Evolutionary conservation across 2,888 invertebrate genomes (phyloP), one percentile per base, ranked within the genome.

Genomic region (Nineta flava): DNA sequence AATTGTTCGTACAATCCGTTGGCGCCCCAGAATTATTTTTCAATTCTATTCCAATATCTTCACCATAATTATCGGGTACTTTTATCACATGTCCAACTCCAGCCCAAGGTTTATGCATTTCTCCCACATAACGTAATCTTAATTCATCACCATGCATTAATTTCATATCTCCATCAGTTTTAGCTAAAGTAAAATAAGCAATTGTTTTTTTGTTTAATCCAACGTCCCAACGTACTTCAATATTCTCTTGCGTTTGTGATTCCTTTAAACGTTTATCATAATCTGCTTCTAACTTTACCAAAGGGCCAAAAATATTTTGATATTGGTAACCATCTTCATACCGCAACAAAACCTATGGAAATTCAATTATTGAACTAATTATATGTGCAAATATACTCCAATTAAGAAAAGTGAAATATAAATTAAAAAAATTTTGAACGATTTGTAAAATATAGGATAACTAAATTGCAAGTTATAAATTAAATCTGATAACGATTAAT

Each of bases 321-420:
- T 99, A 99, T 65, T 99, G 97, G 67, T 95, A 97, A 9, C 97
- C 99, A 72, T 99, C 97, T 67, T 97, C 96, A 63, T 99, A 99
- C 56, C 95, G 78, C 50, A 73, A 55, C 15, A 68, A 53, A 19
- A 67, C 65, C 63, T 65, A 47, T 9, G 52, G 54, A 53, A 46
- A 51, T 47, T 21, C 40, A 40, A 49, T 17, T 26, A 26, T 7
- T 26, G 26, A 26, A 5, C 5, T 19, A 19, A 50, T 15, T 41
- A 12, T 12, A 45, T 10, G 43, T 42, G 16, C 6, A 41, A 46
- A 44, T 13, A 41, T 15, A 41, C 15, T 13, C 3, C 2, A 9
- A 41, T 41, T 9, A 13, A 15, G 12, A 13, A 41, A 13, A 3
- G 13, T 41, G 15, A 41, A 13, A 41, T 12, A 12, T 34, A 34